phyloP scores from a whole-genome alignment of 2,888 invertebrate species.

The Odontothrips loti region DNA sequence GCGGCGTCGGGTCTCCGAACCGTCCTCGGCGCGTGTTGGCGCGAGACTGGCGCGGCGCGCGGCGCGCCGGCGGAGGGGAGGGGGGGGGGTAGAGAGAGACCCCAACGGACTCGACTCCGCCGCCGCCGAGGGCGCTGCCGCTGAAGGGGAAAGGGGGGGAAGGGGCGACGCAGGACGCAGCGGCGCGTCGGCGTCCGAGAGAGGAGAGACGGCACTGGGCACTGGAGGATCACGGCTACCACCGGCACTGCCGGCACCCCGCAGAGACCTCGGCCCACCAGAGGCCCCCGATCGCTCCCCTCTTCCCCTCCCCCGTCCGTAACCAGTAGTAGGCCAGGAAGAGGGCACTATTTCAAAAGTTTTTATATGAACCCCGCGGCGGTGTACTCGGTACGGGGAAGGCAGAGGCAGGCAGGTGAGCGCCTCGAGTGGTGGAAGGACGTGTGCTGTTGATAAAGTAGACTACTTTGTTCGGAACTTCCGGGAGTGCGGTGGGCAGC shows the following conservation, averaged over 20 bases:
- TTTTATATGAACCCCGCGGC: neutral
- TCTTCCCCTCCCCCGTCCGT: neutral
- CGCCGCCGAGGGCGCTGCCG: too few species aligned
- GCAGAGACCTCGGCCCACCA: neutral
- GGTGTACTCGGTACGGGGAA: too few species aligned
- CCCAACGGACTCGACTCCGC: neutral
- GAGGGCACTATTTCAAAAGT: slow-evolving; percentile 16
- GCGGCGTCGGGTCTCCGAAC: neutral
- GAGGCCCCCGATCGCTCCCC: neutral
- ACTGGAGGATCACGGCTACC: neutral
- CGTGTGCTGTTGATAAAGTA: too few species aligned
- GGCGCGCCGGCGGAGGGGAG: neutral
- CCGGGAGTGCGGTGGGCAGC: too few species aligned
- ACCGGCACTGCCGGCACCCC: neutral
- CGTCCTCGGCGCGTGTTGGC: neutral
- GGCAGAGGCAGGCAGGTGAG: too few species aligned
- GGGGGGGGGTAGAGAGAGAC: neutral
- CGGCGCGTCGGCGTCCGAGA: neutral
- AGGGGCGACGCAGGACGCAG: neutral
- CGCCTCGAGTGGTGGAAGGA: too few species aligned
- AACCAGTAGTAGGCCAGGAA: neutral
- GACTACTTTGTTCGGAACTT: too few species aligned
- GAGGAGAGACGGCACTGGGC: neutral
- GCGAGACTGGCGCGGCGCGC: slow-evolving; percentile 14
- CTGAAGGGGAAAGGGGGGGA: neutral